Evolutionary conservation across 2,888 invertebrate species (phyloP).

Genomic region (Noctua fimbriata): DNA sequence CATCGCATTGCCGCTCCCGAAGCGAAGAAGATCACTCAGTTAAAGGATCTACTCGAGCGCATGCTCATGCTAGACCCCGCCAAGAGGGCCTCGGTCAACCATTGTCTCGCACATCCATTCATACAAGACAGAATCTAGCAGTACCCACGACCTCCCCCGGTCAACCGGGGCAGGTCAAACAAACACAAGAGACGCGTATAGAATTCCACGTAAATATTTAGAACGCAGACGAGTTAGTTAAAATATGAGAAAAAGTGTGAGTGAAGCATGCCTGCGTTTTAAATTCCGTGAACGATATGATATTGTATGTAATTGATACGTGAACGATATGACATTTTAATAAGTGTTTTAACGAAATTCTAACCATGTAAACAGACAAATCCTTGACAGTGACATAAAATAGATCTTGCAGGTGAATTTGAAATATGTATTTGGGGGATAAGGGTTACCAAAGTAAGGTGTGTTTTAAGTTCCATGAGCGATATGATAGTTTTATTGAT

Average conservation of each 20-base stretch:
- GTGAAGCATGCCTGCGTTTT: neutral
- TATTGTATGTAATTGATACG: neutral
- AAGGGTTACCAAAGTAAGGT: neutral
- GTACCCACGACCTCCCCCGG: conserved; percentile 18
- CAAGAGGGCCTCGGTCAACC: conserved; percentile 98
- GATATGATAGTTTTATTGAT: conserved; percentile 1
- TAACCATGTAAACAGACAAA: neutral
- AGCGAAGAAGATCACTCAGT: conserved; percentile 96
- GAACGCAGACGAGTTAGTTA: conserved; percentile 6
- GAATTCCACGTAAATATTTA: conserved; percentile 6
- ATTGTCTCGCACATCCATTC: conserved; percentile 98
- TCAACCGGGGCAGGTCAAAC: conserved; percentile 17
- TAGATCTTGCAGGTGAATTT: neutral
- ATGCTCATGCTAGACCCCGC: conserved; percentile 97
- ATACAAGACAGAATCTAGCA: conserved; percentile 97
- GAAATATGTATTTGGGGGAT: neutral
- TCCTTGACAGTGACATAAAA: neutral
- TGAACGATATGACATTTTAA: neutral
- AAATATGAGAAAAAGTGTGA: neutral
- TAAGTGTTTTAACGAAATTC: neutral
- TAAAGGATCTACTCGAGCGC: conserved; percentile 97
- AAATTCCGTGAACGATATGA: conserved; percentile 35
- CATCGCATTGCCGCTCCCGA: conserved; percentile 97
- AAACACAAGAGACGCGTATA: conserved; percentile 5
- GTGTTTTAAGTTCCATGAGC: neutral